phyloP scores from a whole-genome alignment of 2,888 invertebrate species.

The Drosophila histrio region DNA sequence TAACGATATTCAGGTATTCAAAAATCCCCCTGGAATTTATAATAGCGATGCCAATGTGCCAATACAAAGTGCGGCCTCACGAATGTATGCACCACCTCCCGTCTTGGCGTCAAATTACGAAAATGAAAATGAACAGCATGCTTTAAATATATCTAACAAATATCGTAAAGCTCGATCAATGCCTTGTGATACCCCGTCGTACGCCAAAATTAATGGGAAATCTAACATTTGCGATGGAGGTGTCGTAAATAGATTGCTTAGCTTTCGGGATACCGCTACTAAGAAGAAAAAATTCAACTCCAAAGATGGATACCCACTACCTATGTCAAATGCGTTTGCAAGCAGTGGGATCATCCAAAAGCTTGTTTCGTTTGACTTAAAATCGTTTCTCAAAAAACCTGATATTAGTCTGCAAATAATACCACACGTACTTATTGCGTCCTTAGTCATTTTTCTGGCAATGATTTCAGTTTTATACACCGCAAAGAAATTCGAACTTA shows the following conservation, averaged over 20 bases:
- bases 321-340: slow-evolving; percentile 31
- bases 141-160: slow-evolving; percentile 36
- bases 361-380: slow-evolving; percentile 38
- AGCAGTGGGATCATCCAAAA: slow-evolving; percentile 53
- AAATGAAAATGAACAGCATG: slow-evolving; percentile 63
- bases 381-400: slow-evolving; percentile 53
- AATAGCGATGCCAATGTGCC: slow-evolving; percentile 38
- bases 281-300: slow-evolving; percentile 61
- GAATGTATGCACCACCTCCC: slow-evolving; percentile 80
- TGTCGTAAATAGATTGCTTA: slow-evolving; percentile 73
- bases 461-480: slow-evolving; percentile 88
- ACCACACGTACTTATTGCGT: slow-evolving; percentile 87
- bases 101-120: slow-evolving; percentile 76
- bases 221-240: slow-evolving; percentile 58
- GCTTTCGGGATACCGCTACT: slow-evolving; percentile 72
- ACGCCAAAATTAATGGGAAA: slow-evolving; percentile 43
- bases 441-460: slow-evolving; percentile 88
- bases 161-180: slow-evolving; percentile 52
- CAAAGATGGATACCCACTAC: slow-evolving; percentile 42
- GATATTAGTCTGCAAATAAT: slow-evolving; percentile 84
- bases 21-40: slow-evolving; percentile 14
- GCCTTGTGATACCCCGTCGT: slow-evolving; percentile 52
- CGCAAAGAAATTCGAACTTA: slow-evolving; percentile 85
- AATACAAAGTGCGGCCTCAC: slow-evolving; percentile 53
- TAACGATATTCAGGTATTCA: slow-evolving; percentile 27